These are phyloP conservation scores for Lates japonicus DNA, from an alignment of 2,797 vertebrate species.

Conservation along the genomic window DNA sequence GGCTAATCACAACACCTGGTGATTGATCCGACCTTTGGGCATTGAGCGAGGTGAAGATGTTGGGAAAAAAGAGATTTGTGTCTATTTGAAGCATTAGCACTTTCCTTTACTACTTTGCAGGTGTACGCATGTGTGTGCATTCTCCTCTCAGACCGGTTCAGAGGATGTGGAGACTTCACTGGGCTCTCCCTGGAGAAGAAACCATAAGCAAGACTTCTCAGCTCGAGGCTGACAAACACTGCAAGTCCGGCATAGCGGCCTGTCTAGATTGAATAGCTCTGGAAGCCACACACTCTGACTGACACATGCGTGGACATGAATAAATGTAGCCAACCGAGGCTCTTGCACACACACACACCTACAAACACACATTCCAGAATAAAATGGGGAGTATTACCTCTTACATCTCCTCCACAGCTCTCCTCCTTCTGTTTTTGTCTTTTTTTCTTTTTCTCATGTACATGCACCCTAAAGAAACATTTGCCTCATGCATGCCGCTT, in stretches of 20 bases:
- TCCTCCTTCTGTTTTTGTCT: slow-evolving; percentile 62
- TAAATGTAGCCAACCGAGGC: slow-evolving; percentile 24
- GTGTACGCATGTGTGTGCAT: slow-evolving; percentile 20
- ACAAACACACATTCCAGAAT: slow-evolving; percentile 39
- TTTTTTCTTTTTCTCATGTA: slow-evolving; percentile 63
- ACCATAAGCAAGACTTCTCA: slow-evolving; percentile 37
- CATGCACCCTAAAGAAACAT: slow-evolving; percentile 58
- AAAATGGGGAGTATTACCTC: slow-evolving; percentile 75
- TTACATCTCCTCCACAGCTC: slow-evolving; percentile 71
- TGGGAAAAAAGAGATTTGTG: background rate
- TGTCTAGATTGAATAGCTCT: slow-evolving; percentile 41
- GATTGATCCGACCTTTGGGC: slow-evolving; percentile 1
- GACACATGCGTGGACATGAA: slow-evolving; percentile 29
- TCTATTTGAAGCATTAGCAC: background rate
- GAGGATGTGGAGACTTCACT: slow-evolving; percentile 40
- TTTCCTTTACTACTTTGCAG: slow-evolving; percentile 8
- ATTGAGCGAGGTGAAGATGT: background rate
- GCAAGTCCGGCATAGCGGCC: slow-evolving; percentile 28
- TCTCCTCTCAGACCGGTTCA: slow-evolving; percentile 1
- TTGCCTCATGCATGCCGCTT: slow-evolving; percentile 64
- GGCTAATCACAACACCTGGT: slow-evolving; percentile 40
- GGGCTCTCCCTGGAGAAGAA: slow-evolving; percentile 37
- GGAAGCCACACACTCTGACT: slow-evolving; percentile 60
- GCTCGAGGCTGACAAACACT: slow-evolving; percentile 28
- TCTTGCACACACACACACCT: background rate